A percentile compares a stretch with the other conserved stretches of the same genome.
Evolutionary conservation across 2,797 vertebrate species (phyloP).

Genomic region (Pterois miles): DNA sequence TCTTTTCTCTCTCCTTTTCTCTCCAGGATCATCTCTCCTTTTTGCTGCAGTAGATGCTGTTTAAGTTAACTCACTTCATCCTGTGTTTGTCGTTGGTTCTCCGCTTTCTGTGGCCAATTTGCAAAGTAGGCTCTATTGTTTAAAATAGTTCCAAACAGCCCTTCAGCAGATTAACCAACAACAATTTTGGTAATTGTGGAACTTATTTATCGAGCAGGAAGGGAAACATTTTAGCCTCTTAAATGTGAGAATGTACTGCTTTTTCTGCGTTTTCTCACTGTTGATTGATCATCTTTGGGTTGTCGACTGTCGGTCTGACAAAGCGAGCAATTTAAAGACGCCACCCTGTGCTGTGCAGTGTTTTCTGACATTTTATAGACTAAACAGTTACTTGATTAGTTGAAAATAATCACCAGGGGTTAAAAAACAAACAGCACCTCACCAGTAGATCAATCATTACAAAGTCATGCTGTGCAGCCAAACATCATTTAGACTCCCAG

Average conservation of each 20-base stretch:
- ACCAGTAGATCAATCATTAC: neutral
- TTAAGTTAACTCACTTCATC: neutral
- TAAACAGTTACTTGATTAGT: neutral
- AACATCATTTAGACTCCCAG: neutral
- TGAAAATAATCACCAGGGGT: neutral
- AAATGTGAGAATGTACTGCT: neutral
- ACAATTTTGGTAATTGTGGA: neutral
- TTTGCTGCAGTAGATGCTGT: constrained; percentile 1
- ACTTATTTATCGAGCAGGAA: neutral
- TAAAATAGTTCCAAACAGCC: neutral
- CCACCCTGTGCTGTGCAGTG: neutral
- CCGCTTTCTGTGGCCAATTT: neutral
- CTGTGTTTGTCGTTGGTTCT: neutral
- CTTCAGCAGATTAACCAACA: neutral
- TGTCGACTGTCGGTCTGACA: neutral
- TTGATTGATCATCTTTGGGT: neutral
- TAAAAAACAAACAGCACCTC: neutral
- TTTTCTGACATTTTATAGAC: neutral
- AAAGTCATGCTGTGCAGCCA: neutral
- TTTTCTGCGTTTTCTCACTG: neutral
- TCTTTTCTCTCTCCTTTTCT: constrained; percentile 5
- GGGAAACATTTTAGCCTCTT: neutral
- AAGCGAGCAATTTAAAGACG: neutral
- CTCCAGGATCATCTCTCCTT: constrained; percentile 20
- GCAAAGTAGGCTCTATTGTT: neutral